Evolutionary conservation across 2,888 invertebrate genomes (phyloP), one percentile per base, ranked within the genome.

Genomic region (Epinotia nisella): DNA sequence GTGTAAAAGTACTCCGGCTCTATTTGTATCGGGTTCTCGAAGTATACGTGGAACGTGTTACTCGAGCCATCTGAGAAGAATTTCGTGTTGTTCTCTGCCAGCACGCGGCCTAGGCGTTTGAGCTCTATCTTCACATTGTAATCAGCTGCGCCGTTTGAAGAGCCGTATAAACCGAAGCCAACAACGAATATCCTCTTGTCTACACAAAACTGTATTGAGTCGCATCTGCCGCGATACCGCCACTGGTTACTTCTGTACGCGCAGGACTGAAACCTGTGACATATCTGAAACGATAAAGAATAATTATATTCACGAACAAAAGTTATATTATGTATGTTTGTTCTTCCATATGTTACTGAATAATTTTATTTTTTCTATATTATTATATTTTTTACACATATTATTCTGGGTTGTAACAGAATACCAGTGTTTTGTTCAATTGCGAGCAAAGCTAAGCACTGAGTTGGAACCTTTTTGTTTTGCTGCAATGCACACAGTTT

Each of bases 31-130:
- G 97, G 96, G 85, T 97, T 97, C 79, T 97, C 95, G 87, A 96
- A 96, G 76, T 93, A 93, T 95, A 98, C 71, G 87, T 98, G 98
- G 88, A 99, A 99, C 49, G 98, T 98, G 85, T 97, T 98, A 87
- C 98, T 98, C 7, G 98, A 98, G 55, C 99, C 99, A 88, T 99
- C 99, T 0, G 98, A 98, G 90, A 98, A 98, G 90, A 99, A 99
- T 87, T 97, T 97, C 2, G 98, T 98, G 82, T 97, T 96, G 87
- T 98, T 98, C 84, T 98, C 98, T 13, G 98, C 98, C 58, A 99
- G 92, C 10, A 98, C 96, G 77, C 97, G 95, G 3, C 98, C 98
- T 72, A 97, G 94, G 73, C 98, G 95, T 90, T 99, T 99, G 66
- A 99, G 94, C 91, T 99, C 98, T 81, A 99, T 98, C 88, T 97